Percentiles rank a stretch among this genome's conserved stretches.
These are phyloP conservation scores for Hoplostethus mediterraneus DNA, from an alignment of 2,797 vertebrate species.

Conservation along the genomic window DNA sequence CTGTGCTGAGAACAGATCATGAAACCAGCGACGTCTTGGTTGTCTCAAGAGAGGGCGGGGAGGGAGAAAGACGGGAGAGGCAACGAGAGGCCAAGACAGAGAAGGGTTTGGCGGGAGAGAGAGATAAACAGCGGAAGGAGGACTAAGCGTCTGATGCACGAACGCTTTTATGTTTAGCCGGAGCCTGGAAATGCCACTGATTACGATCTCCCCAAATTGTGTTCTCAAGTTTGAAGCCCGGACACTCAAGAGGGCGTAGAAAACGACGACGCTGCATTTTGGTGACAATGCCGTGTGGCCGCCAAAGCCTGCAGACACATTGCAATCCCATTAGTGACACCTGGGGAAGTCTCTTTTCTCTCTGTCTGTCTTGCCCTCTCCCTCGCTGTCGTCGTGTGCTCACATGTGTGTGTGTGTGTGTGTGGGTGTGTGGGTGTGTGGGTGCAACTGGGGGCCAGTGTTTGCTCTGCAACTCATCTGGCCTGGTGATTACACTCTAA, in stretches of 20 bases:
- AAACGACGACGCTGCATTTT: constrained; percentile 70
- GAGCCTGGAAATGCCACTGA: constrained; percentile 9
- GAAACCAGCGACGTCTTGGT: constrained; percentile 8
- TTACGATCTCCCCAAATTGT: constrained; percentile 21
- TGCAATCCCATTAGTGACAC: constrained; percentile 80
- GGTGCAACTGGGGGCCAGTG: constrained; percentile 70
- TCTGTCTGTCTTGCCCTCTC: constrained; percentile 29
- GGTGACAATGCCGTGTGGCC: constrained; percentile 57
- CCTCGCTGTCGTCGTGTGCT: constrained; percentile 64
- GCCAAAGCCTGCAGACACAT: constrained; percentile 63
- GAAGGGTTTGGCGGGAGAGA: constrained; percentile 2
- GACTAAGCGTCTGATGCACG: constrained; percentile 12
- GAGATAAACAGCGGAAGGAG: constrained; percentile 8
- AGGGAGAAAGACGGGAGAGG: constrained; percentile 14
- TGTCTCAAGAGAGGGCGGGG: neutral
- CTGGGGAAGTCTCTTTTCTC: constrained; percentile 60
- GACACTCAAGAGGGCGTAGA: constrained; percentile 50
- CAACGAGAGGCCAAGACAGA: neutral
- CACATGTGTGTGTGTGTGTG: neutral
- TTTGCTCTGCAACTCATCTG: constrained; percentile 79
- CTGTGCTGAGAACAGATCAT: constrained; percentile 17
- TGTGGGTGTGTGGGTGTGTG: constrained; percentile 33
- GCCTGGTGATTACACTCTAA: constrained; percentile 81
- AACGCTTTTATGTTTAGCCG: constrained; percentile 26
- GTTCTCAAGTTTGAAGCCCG: constrained; percentile 31